Evolutionary conservation across 53 echinoderm and acorn worm genomes (phyloP), one percentile per base, ranked within the genome.

Genomic region (Holothuria leucospilota): DNA sequence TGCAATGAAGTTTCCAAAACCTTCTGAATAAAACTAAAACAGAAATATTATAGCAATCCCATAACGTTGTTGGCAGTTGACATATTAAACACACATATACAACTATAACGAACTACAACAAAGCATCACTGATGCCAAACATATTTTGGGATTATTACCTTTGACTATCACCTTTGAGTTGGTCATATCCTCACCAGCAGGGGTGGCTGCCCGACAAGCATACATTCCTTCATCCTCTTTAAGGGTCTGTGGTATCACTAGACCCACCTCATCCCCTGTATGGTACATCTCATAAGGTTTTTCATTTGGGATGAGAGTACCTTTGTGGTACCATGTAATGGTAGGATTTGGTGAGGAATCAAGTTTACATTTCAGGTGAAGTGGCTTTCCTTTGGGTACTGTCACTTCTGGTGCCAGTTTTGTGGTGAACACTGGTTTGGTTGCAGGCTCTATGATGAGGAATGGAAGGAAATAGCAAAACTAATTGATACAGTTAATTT

Each of bases 171-270:
- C 59, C 30, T 30, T 60, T 0, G 18, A 80, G 61, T 80, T 80
- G 59, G 59, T 60, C 80, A 80, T 80, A 21, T 61, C 73, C 59
- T 86, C 86, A 4, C 86, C 86, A 39, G 62, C 73, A 29, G 74
- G 14, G 18, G 66, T 86, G 29, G 62, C 61, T 10, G 75, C 86
- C 23, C 73, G 41, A 24, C 86, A 86, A 13, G 86, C 84, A 72
- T 93, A 93, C 24, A 90, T 90, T 8, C 93, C 93, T 14, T 83
- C 62, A 62, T 93, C 90, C 0, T 90, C 93, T 3, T 81, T 85
- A 6, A 23, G 59, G 26, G 52, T 87, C 49, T 87, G 67, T 2
- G 66, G 67, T 16, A 93, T 80, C 66, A 87, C 81, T 59, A 93
- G 58, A 26, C 59, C 83, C 13, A 82, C 63, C 16, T 82, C 82